These are phyloP conservation scores for Zosterops hypoxanthus DNA, from an alignment of 2,113 vertebrate genomes.

Conservation along the genomic window DNA sequence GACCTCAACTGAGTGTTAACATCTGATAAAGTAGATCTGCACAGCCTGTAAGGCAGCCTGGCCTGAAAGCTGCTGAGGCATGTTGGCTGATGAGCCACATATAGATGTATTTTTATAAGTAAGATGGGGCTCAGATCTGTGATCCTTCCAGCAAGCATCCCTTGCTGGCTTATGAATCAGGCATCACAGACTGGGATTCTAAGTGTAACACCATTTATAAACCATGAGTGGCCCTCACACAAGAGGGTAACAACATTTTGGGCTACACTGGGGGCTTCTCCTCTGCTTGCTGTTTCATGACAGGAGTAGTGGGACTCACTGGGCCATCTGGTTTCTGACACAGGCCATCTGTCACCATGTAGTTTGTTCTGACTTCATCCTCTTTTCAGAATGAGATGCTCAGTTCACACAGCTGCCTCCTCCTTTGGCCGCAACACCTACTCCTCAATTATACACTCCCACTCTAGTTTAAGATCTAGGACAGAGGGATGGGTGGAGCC, in stretches of 20 bases:
- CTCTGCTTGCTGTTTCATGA: not conserved
- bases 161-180: not conserved
- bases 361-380: not conserved
- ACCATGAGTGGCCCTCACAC: not conserved
- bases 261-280: not conserved
- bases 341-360: not conserved
- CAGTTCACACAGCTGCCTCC: constrained; percentile 15
- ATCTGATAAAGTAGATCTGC: not conserved
- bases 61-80: not conserved
- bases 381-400: not conserved
- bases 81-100: not conserved
- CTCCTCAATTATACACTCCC: not conserved
- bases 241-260: not conserved
- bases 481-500: not conserved
- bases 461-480: not conserved
- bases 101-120: accelerated
- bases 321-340: constrained; percentile 23
- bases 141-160: not conserved
- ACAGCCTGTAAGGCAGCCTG: not conserved
- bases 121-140: not conserved
- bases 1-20: not conserved
- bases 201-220: not conserved
- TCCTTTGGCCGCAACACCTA: not conserved
- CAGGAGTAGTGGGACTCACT: not conserved
- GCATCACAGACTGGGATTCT: not conserved